Evolutionary conservation across 2,888 invertebrate genomes (phyloP).

Genomic region (Aporophyla nigra): DNA sequence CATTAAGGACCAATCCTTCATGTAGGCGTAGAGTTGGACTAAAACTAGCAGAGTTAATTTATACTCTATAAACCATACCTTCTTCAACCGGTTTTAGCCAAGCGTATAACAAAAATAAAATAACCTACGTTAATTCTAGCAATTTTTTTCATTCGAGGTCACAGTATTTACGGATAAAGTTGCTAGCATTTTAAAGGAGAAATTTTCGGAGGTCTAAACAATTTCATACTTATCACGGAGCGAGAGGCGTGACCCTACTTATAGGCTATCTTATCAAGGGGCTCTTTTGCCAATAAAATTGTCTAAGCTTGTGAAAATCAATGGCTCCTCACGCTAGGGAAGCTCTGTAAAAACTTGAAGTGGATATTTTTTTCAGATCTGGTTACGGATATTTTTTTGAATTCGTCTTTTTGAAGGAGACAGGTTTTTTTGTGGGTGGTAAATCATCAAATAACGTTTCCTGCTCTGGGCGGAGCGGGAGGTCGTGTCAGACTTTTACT

Average conservation of each 20-base stretch:
- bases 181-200: conserved; percentile 38
- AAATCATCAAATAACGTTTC: too few relatives aligned
- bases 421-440: too few relatives aligned
- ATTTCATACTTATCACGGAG: conserved; percentile 46
- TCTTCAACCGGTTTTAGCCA: too few relatives aligned
- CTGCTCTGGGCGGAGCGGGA: too few relatives aligned
- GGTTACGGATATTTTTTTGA: background rate
- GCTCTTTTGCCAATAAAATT: conserved; percentile 58
- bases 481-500: too few relatives aligned
- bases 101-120: background rate
- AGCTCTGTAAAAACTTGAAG: conserved; percentile 15
- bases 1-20: too few relatives aligned
- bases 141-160: conserved; percentile 16
- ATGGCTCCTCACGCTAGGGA: conserved; percentile 49
- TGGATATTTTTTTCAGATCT: conserved; percentile 21
- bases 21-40: too few relatives aligned
- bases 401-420: background rate
- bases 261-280: conserved; percentile 60
- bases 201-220: conserved; percentile 46
- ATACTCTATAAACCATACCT: too few relatives aligned
- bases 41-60: background rate
- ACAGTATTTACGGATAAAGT: conserved; percentile 16
- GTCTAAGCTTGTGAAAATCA: conserved; percentile 66
- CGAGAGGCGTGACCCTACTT: conserved; percentile 56
- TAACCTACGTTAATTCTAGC: background rate